Evolutionary conservation across 1,140 invertebrate genomes (phyloP).

Genomic region (Pogonus chalceus): DNA sequence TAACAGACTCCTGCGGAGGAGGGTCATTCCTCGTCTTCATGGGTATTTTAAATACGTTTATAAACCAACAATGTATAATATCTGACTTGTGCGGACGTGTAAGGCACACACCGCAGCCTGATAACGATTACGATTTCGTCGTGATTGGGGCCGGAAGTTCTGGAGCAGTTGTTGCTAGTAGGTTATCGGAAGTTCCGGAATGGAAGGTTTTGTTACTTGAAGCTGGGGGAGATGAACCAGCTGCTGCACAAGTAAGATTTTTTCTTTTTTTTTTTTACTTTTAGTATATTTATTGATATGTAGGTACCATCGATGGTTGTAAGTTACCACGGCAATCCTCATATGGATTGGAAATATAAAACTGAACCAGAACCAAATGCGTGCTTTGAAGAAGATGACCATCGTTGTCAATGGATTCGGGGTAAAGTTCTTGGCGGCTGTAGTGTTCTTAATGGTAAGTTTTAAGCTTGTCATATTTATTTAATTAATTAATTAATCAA

Average conservation of each 20-base stretch:
- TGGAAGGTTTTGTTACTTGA: conserved; percentile 49
- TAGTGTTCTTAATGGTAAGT: conserved; percentile 48
- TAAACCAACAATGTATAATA: conserved; percentile 37
- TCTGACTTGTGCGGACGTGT: conserved; percentile 41
- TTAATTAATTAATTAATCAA: too few relatives aligned
- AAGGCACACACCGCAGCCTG: conserved; percentile 28
- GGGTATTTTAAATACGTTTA: conserved; percentile 43
- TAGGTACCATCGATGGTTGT: conserved; percentile 44
- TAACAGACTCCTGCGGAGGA: conserved; percentile 40
- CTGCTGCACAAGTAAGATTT: conserved; percentile 28
- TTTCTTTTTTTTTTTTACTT: background rate
- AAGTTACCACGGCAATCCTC: conserved; percentile 41
- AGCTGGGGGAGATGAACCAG: conserved; percentile 50
- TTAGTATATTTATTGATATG: background rate
- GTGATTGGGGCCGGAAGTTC: conserved; percentile 49
- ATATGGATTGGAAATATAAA: conserved; percentile 54
- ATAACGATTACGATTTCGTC: conserved; percentile 45
- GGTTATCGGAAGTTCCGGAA: conserved; percentile 29
- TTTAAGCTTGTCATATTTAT: too few relatives aligned
- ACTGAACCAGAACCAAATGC: conserved; percentile 52
- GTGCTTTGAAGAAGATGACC: conserved; percentile 37
- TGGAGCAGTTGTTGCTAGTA: conserved; percentile 43
- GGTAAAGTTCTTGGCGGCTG: conserved; percentile 51
- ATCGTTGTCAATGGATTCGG: conserved; percentile 43
- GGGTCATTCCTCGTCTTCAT: conserved; percentile 44